Evolutionary conservation across 1,140 invertebrate species (phyloP), one percentile per base, ranked within the genome.

Genomic region (Lordiphosa stackelbergi): DNA sequence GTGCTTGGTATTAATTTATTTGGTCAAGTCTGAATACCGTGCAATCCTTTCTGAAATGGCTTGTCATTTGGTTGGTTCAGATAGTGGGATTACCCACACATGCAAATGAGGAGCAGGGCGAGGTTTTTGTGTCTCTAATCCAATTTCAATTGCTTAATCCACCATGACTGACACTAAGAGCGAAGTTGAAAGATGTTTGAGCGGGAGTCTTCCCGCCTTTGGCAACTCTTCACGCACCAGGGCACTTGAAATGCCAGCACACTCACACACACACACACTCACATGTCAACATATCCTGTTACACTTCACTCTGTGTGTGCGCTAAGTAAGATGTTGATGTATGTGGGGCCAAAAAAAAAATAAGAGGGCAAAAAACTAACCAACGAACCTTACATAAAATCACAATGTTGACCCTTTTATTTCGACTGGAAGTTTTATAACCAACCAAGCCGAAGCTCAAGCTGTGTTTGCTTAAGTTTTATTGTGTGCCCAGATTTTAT

Each of bases 61-160:
- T 52, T 68, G 64, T 68, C 64, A 68, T 64, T 59, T 52, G 47
- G 47, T 47, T 68, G 31, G 22, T 37, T 47, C 36, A 41, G 63
- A 66, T 66, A 66, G 28, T 34, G 36, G 54, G 47, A 66, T 66
- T 66, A 66, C 47, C 47, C 37, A 52, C 64, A 49, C 55, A 68
- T 68, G 64, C 64, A 68, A 68, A 68, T 68, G 34, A 36, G 7
- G 34, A 49, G 12, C 24, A 31, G 5, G 34, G 12, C n/a, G 16
- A 7, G 9, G 48, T 13, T 51, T 43, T 41, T 42, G 59, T 22
- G 19, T 36, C 56, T 75, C 57, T 63, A 74, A 74, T 70, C 70
- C 66, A 70, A 59, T 70, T 66, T 74, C 70, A 57, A 70, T 70
- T 79, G 75, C 61, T 78, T 68, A 78, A 78, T 73, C 70, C 70